A percentile compares a stretch with the other conserved stretches of the same genome.
Conservation (phyloP, 2,113 vertebrate species). For the Carassius carassius region DNA sequence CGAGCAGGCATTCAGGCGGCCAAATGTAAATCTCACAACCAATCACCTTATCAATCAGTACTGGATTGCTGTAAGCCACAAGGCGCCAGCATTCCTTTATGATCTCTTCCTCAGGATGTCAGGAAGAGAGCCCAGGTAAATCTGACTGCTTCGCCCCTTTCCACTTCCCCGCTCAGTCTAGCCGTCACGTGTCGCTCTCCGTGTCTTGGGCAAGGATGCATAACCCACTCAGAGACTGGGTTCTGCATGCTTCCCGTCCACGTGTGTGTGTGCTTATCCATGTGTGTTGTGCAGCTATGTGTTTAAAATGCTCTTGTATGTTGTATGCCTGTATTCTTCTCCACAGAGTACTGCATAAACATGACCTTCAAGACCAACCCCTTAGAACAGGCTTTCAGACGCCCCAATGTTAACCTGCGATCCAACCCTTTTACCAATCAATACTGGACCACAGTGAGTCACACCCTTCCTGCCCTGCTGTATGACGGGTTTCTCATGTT, state of each 20-base stretch:
- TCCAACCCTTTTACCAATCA: constrained; percentile 80
- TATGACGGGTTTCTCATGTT: constrained; percentile 85
- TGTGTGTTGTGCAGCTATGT: constrained; percentile 60
- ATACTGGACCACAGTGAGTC: constrained; percentile 79
- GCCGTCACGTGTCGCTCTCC: constrained; percentile 56
- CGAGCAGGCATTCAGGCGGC: constrained; percentile 99
- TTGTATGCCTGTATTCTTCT: constrained; percentile 76
- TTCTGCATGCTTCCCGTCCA: constrained; percentile 68
- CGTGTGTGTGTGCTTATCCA: not conserved
- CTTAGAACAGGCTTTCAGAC: constrained; percentile 84
- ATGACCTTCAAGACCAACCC: constrained; percentile 83
- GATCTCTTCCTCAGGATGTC: constrained; percentile 99
- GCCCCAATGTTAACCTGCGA: constrained; percentile 78
- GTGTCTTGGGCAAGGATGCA: constrained; percentile 65
- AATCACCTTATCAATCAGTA: constrained; percentile 99
- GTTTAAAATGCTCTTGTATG: constrained; percentile 60
- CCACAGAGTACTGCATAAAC: constrained; percentile 82
- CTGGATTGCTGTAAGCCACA: constrained; percentile 99
- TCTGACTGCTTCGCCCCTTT: constrained; percentile 70
- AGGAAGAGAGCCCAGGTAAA: constrained; percentile 99
- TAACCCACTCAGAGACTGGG: constrained; percentile 64
- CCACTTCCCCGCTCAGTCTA: constrained; percentile 54
- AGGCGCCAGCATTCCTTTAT: constrained; percentile 98
- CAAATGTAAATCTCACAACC: constrained; percentile 99
- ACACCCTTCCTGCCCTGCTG: constrained; percentile 82